A percentile compares a stretch with the other conserved stretches of the same genome.
Evolutionary conservation across 2,888 invertebrate species (phyloP).

Genomic region (Temnothorax unifasciatus): DNA sequence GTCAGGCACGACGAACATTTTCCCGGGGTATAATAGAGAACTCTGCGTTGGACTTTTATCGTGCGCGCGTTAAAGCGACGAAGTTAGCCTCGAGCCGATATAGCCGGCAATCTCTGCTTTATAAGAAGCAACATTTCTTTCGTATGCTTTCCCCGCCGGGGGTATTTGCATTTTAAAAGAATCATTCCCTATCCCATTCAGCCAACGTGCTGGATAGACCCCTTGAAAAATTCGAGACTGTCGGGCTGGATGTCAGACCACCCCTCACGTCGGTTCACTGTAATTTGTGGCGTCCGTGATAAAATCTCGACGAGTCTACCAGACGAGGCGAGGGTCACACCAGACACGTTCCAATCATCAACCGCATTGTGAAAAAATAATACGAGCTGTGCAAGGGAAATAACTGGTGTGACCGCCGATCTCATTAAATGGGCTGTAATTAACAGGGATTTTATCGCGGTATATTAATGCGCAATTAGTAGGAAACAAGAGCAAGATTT

Average conservation of each 20-base stretch:
- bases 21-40: constrained; percentile 62
- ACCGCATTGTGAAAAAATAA: constrained; percentile 21
- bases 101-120: constrained; percentile 71
- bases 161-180: constrained; percentile 75
- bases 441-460: constrained; percentile 35
- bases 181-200: constrained; percentile 46
- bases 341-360: constrained; percentile 38
- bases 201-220: constrained; percentile 55
- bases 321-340: constrained; percentile 25
- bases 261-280: constrained; percentile 47
- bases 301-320: constrained; percentile 64
- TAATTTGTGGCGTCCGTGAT: constrained; percentile 69
- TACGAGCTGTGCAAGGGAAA: background rate
- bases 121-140: constrained; percentile 76
- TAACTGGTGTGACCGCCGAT: background rate
- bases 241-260: constrained; percentile 75
- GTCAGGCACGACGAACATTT: constrained; percentile 58
- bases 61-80: constrained; percentile 60
- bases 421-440: constrained; percentile 14
- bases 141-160: constrained; percentile 62
- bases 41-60: constrained; percentile 68
- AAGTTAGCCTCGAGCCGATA: constrained; percentile 65
- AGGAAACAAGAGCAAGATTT: constrained; percentile 7
- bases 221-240: constrained; percentile 82
- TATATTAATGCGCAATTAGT: constrained; percentile 37